These are phyloP conservation scores for Euproctis similis DNA, from an alignment of 2,888 invertebrate species.

Conservation along the genomic window DNA sequence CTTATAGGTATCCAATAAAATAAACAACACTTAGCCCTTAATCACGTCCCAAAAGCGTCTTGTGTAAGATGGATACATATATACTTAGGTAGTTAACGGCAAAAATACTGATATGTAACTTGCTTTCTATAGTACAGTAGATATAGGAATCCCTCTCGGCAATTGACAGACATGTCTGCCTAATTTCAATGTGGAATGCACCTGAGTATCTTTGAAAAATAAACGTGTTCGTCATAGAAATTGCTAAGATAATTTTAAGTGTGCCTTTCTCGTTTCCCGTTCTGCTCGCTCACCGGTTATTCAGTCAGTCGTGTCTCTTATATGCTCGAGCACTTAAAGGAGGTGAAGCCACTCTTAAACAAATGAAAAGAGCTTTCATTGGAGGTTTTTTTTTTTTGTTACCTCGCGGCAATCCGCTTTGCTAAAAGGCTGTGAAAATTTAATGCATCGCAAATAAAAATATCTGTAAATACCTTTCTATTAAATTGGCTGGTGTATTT, in stretches of 20 bases:
- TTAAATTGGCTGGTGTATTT: slow-evolving; percentile 22
- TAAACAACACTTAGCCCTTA: slow-evolving; percentile 61
- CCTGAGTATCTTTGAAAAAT: slow-evolving; percentile 29
- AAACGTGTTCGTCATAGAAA: slow-evolving; percentile 72
- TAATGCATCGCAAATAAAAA: slow-evolving; percentile 53
- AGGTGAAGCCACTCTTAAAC: slow-evolving; percentile 66
- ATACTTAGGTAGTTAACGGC: slow-evolving; percentile 49
- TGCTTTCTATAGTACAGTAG: slow-evolving; percentile 51
- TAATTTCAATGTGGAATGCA: slow-evolving; percentile 54
- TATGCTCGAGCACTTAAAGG: slow-evolving; percentile 64
- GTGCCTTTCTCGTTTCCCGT: slow-evolving; percentile 65
- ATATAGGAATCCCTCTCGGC: slow-evolving; percentile 32
- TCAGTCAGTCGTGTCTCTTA: slow-evolving; percentile 51
- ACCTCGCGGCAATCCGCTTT: slow-evolving; percentile 57
- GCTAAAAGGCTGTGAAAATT: slow-evolving; percentile 61
- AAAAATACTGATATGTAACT: slow-evolving; percentile 59
- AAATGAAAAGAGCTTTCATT: slow-evolving; percentile 67
- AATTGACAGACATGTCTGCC: slow-evolving; percentile 31
- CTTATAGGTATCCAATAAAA: slow-evolving; percentile 43
- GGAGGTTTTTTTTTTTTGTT: slow-evolving; percentile 49
- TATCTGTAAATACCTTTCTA: slow-evolving; percentile 23
- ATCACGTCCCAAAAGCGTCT: slow-evolving; percentile 53
- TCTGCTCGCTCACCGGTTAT: slow-evolving; percentile 67
- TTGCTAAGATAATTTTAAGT: slow-evolving; percentile 68
- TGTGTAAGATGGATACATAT: slow-evolving; percentile 34